Percentiles rank a stretch among this genome's conserved stretches.
Evolutionary conservation across 2,888 invertebrate genomes (phyloP).

Genomic region (Vandiemenella viatica): DNA sequence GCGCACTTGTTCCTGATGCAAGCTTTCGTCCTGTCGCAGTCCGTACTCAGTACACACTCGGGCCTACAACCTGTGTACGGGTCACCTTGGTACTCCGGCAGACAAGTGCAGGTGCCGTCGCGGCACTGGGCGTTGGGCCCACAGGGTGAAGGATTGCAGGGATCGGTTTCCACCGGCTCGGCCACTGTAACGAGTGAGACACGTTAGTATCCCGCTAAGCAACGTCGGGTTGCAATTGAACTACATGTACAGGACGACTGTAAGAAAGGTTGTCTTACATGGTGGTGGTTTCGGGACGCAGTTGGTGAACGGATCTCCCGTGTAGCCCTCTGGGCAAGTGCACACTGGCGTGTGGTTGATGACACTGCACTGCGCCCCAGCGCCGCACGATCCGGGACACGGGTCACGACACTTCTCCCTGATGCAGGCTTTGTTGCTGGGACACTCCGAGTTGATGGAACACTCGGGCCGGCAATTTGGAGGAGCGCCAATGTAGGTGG

Average conservation of each 20-base stretch:
- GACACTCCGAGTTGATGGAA: slow-evolving; percentile 49
- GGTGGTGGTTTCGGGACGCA: slow-evolving; percentile 18
- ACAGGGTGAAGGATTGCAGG: slow-evolving; percentile 23
- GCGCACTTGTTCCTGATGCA: slow-evolving; percentile 51
- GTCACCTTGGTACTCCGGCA: slow-evolving; percentile 56
- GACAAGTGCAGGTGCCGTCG: slow-evolving; percentile 51
- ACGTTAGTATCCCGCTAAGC: too few species aligned
- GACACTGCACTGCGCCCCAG: slow-evolving; percentile 44
- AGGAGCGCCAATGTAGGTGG: slow-evolving; percentile 45
- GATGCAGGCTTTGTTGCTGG: slow-evolving; percentile 55
- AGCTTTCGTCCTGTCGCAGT: slow-evolving; percentile 47
- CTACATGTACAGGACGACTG: too few species aligned
- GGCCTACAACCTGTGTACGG: slow-evolving; percentile 53
- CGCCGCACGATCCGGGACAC: slow-evolving; percentile 63
- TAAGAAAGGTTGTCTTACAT: background rate
- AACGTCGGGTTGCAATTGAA: too few species aligned
- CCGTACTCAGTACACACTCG: slow-evolving; percentile 51
- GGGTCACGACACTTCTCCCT: slow-evolving; percentile 59
- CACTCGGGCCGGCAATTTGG: slow-evolving; percentile 55
- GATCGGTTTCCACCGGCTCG: slow-evolving; percentile 15
- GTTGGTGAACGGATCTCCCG: slow-evolving; percentile 24
- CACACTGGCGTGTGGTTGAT: slow-evolving; percentile 45
- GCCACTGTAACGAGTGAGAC: slow-evolving; percentile 4
- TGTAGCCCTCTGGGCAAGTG: slow-evolving; percentile 20
- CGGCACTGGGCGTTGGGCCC: slow-evolving; percentile 24